Conservation (phyloP, 2,888 invertebrate species). For the Uloborus plumipes region DNA sequence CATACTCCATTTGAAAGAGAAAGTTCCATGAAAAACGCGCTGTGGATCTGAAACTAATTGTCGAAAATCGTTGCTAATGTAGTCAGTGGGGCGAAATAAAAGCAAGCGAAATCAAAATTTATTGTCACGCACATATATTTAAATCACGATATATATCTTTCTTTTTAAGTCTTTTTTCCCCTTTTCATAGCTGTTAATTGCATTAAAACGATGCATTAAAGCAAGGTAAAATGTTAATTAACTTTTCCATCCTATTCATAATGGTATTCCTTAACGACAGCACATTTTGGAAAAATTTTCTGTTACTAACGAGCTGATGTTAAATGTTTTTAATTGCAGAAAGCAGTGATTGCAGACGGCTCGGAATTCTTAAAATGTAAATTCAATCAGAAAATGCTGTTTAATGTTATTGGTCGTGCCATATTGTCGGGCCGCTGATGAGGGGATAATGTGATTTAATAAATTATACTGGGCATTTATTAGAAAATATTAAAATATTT, state of each 20-base stretch:
- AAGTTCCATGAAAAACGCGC: no score
- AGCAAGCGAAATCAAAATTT: conserved; percentile 26
- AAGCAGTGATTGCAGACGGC: conserved; percentile 1
- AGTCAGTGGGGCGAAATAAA: conserved; percentile 15
- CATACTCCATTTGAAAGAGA: no score
- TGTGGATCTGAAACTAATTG: no score
- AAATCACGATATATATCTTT: conserved; percentile 23
- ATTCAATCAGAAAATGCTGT: conserved; percentile 38
- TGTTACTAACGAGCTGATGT: conserved; percentile 46
- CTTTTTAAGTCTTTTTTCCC: background rate
- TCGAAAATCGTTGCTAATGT: no score
- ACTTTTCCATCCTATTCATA: conserved; percentile 45
- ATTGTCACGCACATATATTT: conserved; percentile 54
- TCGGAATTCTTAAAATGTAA: conserved; percentile 22
- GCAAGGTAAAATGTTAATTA: conserved; percentile 56
- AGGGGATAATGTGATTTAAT: conserved; percentile 42
- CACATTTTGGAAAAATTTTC: conserved; percentile 46
- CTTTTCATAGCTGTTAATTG: conserved; percentile 41
- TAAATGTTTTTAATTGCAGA: conserved; percentile 59
- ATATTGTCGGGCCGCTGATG: conserved; percentile 10
- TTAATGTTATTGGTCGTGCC: conserved; percentile 36
- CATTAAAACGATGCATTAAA: conserved; percentile 44
- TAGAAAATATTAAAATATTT: conserved; percentile 50
- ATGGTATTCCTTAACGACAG: conserved; percentile 53
- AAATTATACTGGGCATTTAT: conserved; percentile 7